phyloP scores from a whole-genome alignment of 2,797 vertebrate species.

The Mustela erminea region DNA sequence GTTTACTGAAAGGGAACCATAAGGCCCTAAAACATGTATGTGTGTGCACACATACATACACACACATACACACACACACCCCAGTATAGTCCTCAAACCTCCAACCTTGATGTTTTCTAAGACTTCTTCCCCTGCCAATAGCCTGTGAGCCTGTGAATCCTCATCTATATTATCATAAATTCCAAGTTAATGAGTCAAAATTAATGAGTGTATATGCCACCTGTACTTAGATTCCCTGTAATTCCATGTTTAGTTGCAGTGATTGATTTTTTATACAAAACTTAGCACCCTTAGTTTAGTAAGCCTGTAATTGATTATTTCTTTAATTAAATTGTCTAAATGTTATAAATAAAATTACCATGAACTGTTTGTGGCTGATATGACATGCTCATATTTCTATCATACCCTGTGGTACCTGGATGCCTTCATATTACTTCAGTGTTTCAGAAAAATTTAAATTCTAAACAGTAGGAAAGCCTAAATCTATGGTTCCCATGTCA shows the following conservation, averaged over 20 bases:
- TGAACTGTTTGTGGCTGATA: conserved; percentile 40
- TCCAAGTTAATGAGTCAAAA: conserved; percentile 54
- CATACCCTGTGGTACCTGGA: background rate
- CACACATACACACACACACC: background rate
- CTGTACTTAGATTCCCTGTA: conserved; percentile 16
- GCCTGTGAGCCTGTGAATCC: background rate
- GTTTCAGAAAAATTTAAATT: conserved; percentile 73
- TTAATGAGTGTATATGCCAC: conserved; percentile 33
- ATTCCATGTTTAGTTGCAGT: conserved; percentile 10
- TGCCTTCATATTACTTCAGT: conserved; percentile 38
- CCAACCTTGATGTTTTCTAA: background rate
- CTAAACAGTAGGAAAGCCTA: conserved; percentile 62
- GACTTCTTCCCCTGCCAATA: background rate
- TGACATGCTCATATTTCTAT: background rate
- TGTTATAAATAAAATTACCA: conserved; percentile 59
- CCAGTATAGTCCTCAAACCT: background rate
- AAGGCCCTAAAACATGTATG: background rate
- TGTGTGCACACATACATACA: background rate
- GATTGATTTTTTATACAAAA: conserved; percentile 62
- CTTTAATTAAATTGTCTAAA: conserved; percentile 67
- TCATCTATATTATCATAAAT: conserved; percentile 36
- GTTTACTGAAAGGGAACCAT: background rate
- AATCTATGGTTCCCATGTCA: conserved; percentile 63
- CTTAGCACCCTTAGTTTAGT: conserved; percentile 55
- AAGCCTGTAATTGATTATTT: conserved; percentile 55